Conservation (phyloP, 2,113 vertebrate species). For the Istiophorus platypterus region DNA sequence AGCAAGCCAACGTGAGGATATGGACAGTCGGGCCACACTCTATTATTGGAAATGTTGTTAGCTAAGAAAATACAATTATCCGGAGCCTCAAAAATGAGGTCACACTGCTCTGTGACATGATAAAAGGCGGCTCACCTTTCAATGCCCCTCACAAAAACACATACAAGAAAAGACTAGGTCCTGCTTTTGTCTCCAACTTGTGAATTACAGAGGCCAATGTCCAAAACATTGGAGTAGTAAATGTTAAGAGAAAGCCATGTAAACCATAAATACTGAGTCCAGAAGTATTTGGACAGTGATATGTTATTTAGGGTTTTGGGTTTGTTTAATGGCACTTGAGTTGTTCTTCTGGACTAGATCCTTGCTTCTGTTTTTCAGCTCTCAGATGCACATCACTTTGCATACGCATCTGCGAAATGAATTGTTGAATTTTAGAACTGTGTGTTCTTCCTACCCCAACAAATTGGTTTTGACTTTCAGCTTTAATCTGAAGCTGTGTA, state of each 20-base stretch:
- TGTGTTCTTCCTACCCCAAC: background rate
- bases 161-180: background rate
- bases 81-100: background rate
- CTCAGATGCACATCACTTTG: too few species aligned
- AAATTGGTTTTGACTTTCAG: background rate
- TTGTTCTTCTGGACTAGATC: too few species aligned
- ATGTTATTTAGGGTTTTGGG: too few species aligned
- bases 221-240: background rate
- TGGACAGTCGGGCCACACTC: slow-evolving; percentile 47
- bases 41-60: background rate
- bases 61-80: background rate
- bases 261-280: background rate
- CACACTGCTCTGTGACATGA: background rate
- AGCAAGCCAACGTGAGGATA: background rate
- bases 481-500: slow-evolving; percentile 4
- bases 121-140: background rate
- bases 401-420: too few species aligned
- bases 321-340: too few species aligned
- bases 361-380: too few species aligned
- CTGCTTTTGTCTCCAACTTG: background rate
- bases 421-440: too few species aligned
- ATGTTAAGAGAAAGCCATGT: background rate
- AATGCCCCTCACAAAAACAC: background rate
- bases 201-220: background rate
- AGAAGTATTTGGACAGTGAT: background rate